phyloP scores from a whole-genome alignment of 2,797 vertebrate genomes.

The Siniperca obscura region DNA sequence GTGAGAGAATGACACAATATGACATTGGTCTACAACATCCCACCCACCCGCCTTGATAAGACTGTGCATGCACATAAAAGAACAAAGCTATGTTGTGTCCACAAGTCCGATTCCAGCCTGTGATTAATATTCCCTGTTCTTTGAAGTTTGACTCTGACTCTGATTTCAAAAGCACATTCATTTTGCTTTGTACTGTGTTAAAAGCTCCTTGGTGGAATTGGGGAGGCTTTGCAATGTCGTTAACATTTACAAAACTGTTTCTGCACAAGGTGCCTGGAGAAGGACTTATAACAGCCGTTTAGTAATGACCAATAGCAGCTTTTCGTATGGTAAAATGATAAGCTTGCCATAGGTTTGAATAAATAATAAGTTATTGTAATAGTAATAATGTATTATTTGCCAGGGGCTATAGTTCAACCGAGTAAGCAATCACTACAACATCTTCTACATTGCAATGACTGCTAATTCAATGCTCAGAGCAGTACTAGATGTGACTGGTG shows the following conservation, averaged over 20 bases:
- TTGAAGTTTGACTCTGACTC: slow-evolving; percentile 71
- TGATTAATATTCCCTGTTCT: slow-evolving; percentile 71
- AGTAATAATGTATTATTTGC: slow-evolving; percentile 3
- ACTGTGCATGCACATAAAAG: slow-evolving; percentile 41
- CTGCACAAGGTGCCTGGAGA: slow-evolving; percentile 3
- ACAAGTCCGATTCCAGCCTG: slow-evolving; percentile 63
- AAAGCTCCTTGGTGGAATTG: slow-evolving; percentile 52
- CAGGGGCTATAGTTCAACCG: slow-evolving; percentile 1
- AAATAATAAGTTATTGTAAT: neutral
- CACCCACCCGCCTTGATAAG: slow-evolving; percentile 31
- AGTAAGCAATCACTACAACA: slow-evolving; percentile 9
- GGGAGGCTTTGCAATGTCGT: slow-evolving; percentile 38
- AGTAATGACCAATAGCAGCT: slow-evolving; percentile 11
- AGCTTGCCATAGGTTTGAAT: slow-evolving; percentile 5
- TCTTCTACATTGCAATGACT: slow-evolving; percentile 3
- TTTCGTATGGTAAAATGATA: slow-evolving; percentile 13
- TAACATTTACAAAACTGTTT: slow-evolving; percentile 57
- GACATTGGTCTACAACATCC: slow-evolving; percentile 43
- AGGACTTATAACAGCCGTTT: slow-evolving; percentile 11
- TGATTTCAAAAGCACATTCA: slow-evolving; percentile 72
- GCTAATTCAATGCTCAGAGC: neutral
- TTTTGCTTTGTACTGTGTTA: slow-evolving; percentile 60
- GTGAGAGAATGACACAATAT: slow-evolving; percentile 31
- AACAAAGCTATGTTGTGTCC: slow-evolving; percentile 65
- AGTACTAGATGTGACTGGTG: neutral